Conservation (phyloP, 2,113 vertebrate species). For the Aphyosemion australe region DNA sequence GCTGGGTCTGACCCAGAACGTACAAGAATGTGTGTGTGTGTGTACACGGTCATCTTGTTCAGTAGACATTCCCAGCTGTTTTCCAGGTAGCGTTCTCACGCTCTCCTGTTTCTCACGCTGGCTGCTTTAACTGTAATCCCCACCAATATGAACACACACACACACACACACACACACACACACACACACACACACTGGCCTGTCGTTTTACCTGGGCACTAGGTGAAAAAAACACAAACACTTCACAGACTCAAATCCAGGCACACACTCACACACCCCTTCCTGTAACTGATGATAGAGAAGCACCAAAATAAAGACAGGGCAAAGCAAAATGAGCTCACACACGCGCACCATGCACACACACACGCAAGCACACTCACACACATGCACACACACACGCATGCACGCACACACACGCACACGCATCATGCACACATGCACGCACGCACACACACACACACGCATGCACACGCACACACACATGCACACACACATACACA, state of each 20-base stretch:
- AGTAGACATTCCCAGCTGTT: conserved; percentile 67
- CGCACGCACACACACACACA: conserved; percentile 24
- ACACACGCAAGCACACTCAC: conserved; percentile 3
- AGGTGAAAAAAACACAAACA: conserved; percentile 41
- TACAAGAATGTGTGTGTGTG: conserved; percentile 37
- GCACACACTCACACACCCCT: conserved; percentile 41
- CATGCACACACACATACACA: conserved; percentile 16
- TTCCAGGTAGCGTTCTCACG: conserved; percentile 72
- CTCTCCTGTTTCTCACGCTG: conserved; percentile 69
- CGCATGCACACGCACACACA: conserved; percentile 17
- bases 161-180: conserved; percentile 11
- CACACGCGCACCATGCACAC: too few relatives aligned
- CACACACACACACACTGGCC: conserved; percentile 4
- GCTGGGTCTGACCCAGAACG: conserved; percentile 41
- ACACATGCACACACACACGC: conserved; percentile 30
- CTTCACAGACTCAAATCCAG: conserved; percentile 38
- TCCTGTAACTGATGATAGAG: conserved; percentile 59
- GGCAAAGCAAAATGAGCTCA: conserved; percentile 29
- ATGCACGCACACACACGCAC: conserved; percentile 1
- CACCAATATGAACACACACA: conserved; percentile 40
- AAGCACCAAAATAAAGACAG: conserved; percentile 42
- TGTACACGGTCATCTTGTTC: conserved; percentile 48
- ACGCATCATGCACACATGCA: too few relatives aligned
- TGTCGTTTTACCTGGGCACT: conserved; percentile 34
- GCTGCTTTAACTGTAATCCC: conserved; percentile 56